Evolutionary conservation across 2,113 vertebrate species (phyloP), one percentile per base, ranked within the genome.

Genomic region (Larimichthys crocea): DNA sequence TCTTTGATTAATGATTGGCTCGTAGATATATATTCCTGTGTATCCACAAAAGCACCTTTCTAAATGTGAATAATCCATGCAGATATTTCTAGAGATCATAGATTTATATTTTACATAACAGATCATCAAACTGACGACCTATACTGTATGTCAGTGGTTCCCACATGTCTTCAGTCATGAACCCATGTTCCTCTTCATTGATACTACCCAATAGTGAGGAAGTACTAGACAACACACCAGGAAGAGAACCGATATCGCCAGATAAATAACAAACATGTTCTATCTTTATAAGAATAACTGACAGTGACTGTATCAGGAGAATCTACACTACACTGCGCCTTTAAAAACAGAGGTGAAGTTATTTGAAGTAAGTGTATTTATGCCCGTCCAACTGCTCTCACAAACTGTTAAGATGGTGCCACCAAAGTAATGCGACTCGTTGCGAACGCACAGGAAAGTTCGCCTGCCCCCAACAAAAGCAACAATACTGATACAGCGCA

Each of bases 1-100:
- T 46, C n/a, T 72, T 72, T 59, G 69, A 72, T 72, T 48, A 72
- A 35, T 67, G 80, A 76, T 74, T 67, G 71, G 11, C 50, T 62
- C 57, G 40, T 52, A 17, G 35, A 55, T 24, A 35, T 8, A n/a
- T 75, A 22, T 59, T 53, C 20, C 22, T 52, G 20, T 72, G 35
- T 15, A 6, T 52, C 64, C 24, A n/a, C 40, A 20, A 68, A 66
- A 64, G 29, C 2, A 20, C 2, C 12, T 57, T 60, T 76, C 10
- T 10, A 66, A 42, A 19, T n/a, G 14, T 40, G 55, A 16, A 15
- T 35, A 31, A 17, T 48, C 10, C 6, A 22, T 44, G 65, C 20
- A 49, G 53, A 15, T 48, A 22, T 44, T 64, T 73, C 29, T 24
- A 17, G n/a, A 20, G 10, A n/a, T 53, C 24, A 52, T 74, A 53